Evolutionary conservation across 1,140 invertebrate species (phyloP), one percentile per base, ranked within the genome.

Genomic region (Pygmarrhopalites habei): DNA sequence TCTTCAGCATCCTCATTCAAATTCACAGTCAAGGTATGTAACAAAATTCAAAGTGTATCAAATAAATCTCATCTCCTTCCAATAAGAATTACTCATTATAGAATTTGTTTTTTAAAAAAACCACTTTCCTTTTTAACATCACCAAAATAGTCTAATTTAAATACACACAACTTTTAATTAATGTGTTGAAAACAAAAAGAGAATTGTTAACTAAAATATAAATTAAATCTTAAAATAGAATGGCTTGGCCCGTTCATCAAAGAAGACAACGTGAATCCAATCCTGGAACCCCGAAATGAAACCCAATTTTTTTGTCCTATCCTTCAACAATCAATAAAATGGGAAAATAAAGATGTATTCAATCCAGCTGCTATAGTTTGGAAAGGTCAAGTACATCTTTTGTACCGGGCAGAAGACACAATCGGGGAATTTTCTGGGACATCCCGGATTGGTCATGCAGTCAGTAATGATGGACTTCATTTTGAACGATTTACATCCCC

Each of bases 331-430:
- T 32, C n/a, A 12, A 30, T 69, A 4, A 17, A 26, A n/a, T 69
- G 67, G 67, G 67, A 69, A 46, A 44, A 35, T 2, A 69, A 69
- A 55, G 67, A 69, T 49, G 64, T 69, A 21, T 69, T 69, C 41
- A 69, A 69, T 61, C 67, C 67, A 4, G 62, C 67, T 3, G 67
- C 67, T 1, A 10, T 69, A 14, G 61, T 69, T n/a, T 23, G 41
- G 51, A 35, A 66, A 21, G 59, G 59, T 5, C 41, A 57, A 35
- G 39, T 69, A 41, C 58, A 69, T 53, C 41, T 69, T 17, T 26
- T 69, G 1, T 66, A 69, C 41, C 47, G 67, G 7, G 67, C 67
- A 14, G 67, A 69, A 39, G 67, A 69, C 29, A 28, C 35, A 1
- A 61, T 57, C 14, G 64, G 67, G 5, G 47, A 30, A 25, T 57